Percentiles rank a stretch among this genome's conserved stretches.
phyloP scores from a whole-genome alignment of 2,888 invertebrate species.

The Baccha elongata region DNA sequence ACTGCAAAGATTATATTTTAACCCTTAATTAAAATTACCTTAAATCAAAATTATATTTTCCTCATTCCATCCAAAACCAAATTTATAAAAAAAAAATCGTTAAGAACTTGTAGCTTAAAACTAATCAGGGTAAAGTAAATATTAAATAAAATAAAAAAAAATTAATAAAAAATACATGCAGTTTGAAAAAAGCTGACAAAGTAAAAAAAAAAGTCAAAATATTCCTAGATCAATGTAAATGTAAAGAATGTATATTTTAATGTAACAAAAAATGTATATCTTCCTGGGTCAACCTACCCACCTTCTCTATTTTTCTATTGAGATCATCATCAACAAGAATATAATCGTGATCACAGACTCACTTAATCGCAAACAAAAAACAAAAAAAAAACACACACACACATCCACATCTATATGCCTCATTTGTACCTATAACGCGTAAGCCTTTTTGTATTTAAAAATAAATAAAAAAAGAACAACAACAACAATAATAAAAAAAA shows the following conservation, averaged over 20 bases:
- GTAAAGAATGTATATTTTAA: constrained; percentile 72
- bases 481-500: constrained; percentile 47
- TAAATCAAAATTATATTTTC: constrained; percentile 37
- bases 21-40: too few species aligned
- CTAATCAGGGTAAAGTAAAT: constrained; percentile 68
- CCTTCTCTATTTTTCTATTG: constrained; percentile 82
- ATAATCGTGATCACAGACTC: constrained; percentile 50
- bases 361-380: constrained; percentile 51
- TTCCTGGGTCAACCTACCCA: constrained; percentile 82
- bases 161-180: constrained; percentile 38
- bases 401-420: constrained; percentile 76
- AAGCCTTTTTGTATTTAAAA: constrained; percentile 73
- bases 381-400: constrained; percentile 74
- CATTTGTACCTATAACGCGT: constrained; percentile 79
- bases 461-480: constrained; percentile 4
- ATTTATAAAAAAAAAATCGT: constrained; percentile 48
- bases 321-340: constrained; percentile 53
- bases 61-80: constrained; percentile 69
- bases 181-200: constrained; percentile 59
- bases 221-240: constrained; percentile 66
- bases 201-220: constrained; percentile 52
- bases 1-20: too few species aligned
- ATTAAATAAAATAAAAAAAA: constrained; percentile 54
- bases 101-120: constrained; percentile 67
- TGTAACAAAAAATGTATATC: constrained; percentile 75